Evolutionary conservation across 2,888 invertebrate genomes (phyloP).

Genomic region (Lithophane leautieri): DNA sequence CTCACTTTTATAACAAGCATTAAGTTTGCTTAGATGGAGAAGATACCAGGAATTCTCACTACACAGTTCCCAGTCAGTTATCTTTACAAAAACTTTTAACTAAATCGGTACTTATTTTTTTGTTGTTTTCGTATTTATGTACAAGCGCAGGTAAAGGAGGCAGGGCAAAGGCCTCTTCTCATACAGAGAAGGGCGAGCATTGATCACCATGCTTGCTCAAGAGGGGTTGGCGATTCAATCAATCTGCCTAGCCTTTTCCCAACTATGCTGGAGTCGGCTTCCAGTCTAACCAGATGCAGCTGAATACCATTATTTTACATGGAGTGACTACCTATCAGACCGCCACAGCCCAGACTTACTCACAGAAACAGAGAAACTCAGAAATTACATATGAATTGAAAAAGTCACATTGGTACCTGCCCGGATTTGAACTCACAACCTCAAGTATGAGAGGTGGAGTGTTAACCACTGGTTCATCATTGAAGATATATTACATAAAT

Average conservation of each 20-base stretch:
- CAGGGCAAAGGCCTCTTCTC: background rate
- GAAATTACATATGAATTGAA: background rate
- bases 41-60: background rate
- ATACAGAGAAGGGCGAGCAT: background rate
- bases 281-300: too few relatives aligned
- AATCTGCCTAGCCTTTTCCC: too few relatives aligned
- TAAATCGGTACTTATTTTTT: background rate
- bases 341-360: too few relatives aligned
- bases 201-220: background rate
- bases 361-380: too few relatives aligned
- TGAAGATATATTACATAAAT: too few relatives aligned
- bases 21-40: background rate
- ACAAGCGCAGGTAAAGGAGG: too few relatives aligned
- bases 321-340: too few relatives aligned
- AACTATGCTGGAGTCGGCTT: too few relatives aligned
- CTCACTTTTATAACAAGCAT: slow-evolving; percentile 7
- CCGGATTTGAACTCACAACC: background rate
- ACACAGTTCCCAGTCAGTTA: background rate
- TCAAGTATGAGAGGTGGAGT: background rate
- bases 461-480: background rate
- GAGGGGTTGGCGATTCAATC: background rate
- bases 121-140: background rate
- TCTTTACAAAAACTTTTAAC: background rate
- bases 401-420: background rate
- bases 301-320: too few relatives aligned